phyloP scores from a whole-genome alignment of 2,797 vertebrate genomes.

The Pangasius mekongensis region DNA sequence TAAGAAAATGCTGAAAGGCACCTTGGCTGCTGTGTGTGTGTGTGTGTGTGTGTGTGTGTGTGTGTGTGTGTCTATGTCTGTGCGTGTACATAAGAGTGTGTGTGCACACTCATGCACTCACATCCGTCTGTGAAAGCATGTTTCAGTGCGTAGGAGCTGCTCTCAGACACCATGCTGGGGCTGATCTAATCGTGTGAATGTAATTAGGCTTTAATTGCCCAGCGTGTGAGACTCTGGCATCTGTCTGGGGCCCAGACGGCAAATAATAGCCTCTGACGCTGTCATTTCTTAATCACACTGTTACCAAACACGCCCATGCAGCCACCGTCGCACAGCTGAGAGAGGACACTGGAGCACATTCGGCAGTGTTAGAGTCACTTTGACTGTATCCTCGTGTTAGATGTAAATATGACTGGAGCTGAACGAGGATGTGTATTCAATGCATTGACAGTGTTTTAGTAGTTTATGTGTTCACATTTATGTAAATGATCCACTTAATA shows the following conservation, averaged over 20 bases:
- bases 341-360: slow-evolving; percentile 18
- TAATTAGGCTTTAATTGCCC: slow-evolving; percentile 64
- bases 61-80: slow-evolving; percentile 27
- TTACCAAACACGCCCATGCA: slow-evolving; percentile 56
- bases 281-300: slow-evolving; percentile 60
- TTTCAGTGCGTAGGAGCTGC: slow-evolving; percentile 41
- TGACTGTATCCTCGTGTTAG: neutral
- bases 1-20: slow-evolving; percentile 37
- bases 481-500: neutral
- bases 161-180: slow-evolving; percentile 50
- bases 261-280: slow-evolving; percentile 62
- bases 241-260: slow-evolving; percentile 59
- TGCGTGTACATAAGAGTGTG: slow-evolving; percentile 16
- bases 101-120: neutral
- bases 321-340: slow-evolving; percentile 14
- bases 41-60: slow-evolving; percentile 14
- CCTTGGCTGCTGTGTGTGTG: slow-evolving; percentile 42
- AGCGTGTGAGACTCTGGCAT: slow-evolving; percentile 58
- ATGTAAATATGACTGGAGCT: neutral
- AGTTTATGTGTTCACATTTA: neutral
- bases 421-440: neutral
- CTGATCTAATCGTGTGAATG: slow-evolving; percentile 63
- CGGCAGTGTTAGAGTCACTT: neutral
- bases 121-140: slow-evolving; percentile 29
- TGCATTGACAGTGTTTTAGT: neutral